Percentiles rank a stretch among this genome's conserved stretches.
Conservation (phyloP, 2,797 vertebrate species). For the Sebastiscus tertius region DNA sequence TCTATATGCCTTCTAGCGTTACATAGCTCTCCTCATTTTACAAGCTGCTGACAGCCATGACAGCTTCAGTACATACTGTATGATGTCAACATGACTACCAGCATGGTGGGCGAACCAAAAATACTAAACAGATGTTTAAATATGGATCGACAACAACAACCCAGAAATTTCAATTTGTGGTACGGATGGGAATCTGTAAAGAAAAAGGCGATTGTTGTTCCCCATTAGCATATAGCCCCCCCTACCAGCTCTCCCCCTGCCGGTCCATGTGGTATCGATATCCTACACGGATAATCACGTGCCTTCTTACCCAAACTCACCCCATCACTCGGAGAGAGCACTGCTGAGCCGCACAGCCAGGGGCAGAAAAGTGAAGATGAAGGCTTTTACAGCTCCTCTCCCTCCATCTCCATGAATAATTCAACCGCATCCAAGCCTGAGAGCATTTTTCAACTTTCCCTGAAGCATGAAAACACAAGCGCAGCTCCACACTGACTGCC, state of each 20-base stretch:
- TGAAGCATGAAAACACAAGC: conserved; percentile 63
- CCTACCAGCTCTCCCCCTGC: not conserved
- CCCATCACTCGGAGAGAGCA: conserved; percentile 36
- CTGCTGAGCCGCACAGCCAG: conserved; percentile 34
- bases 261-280: conserved; percentile 14
- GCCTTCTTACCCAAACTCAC: conserved; percentile 47
- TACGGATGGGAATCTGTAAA: not conserved
- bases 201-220: not conserved
- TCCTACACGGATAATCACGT: conserved; percentile 13
- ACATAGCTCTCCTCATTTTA: not conserved
- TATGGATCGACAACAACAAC: not conserved
- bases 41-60: conserved; percentile 4
- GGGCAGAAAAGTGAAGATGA: conserved; percentile 58
- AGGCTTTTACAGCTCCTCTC: conserved; percentile 65
- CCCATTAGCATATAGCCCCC: not conserved
- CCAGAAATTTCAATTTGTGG: not conserved
- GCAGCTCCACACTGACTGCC: conserved; percentile 40
- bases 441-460: conserved; percentile 60
- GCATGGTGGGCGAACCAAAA: not conserved
- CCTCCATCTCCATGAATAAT: conserved; percentile 66
- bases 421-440: conserved; percentile 55
- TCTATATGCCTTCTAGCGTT: not conserved
- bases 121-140: conserved; percentile 10
- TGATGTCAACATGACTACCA: not conserved
- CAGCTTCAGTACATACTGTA: not conserved